Evolutionary conservation across 2,113 vertebrate genomes (phyloP).

Genomic region (Ceuthmochares aereus): DNA sequence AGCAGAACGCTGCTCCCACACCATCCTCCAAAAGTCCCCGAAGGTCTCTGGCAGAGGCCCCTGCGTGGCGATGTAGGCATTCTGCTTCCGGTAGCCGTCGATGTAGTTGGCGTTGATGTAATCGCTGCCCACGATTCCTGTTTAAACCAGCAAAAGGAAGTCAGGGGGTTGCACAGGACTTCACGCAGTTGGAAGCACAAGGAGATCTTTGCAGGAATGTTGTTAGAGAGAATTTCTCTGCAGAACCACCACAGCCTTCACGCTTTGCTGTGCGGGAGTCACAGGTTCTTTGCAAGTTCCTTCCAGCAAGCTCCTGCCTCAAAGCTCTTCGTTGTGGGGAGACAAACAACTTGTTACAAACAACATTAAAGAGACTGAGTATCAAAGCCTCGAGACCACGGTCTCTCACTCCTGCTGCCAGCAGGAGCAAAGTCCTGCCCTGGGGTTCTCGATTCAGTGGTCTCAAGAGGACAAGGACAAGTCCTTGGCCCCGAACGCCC

Average conservation of each 20-base stretch:
- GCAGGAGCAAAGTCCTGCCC: background rate
- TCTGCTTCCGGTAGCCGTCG: conserved; percentile 97
- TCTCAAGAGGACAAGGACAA: background rate
- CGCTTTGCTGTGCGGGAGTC: background rate
- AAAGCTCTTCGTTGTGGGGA: background rate
- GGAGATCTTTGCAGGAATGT: background rate
- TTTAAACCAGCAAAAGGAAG: background rate
- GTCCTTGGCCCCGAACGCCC: background rate
- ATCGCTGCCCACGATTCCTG: conserved; percentile 94
- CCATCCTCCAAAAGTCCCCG: conserved; percentile 98
- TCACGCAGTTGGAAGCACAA: rapidly evolving
- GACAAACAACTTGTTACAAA: background rate
- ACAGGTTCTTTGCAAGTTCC: background rate
- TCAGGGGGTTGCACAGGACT: background rate
- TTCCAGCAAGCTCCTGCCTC: background rate
- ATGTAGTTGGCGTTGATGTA: conserved; percentile 99
- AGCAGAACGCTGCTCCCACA: conserved; percentile 97
- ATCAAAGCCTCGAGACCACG: background rate
- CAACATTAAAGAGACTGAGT: rapidly evolving
- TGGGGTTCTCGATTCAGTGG: background rate
- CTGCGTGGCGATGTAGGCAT: conserved; percentile 97
- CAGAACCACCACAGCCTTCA: background rate
- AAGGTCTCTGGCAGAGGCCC: conserved; percentile 96
- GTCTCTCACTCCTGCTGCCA: background rate
- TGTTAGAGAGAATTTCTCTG: background rate